Evolutionary conservation across 2,888 invertebrate genomes (phyloP).

Genomic region (Endomychus coccineus): DNA sequence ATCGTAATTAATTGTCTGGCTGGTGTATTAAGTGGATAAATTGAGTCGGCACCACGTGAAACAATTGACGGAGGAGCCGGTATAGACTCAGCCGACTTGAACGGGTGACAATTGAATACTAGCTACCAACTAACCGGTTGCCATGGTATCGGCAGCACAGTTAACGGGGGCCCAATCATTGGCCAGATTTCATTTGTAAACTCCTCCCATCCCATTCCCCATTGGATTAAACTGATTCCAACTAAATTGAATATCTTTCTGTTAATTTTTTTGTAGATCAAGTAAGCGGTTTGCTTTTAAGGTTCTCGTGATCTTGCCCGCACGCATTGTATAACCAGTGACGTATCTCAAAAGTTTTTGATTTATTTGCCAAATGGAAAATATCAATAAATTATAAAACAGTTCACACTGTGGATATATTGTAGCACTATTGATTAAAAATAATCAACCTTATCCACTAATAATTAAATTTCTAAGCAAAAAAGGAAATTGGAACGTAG

Average conservation of each 20-base stretch:
- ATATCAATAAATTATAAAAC: too few species aligned
- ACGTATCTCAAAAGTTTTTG: neutral
- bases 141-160: constrained; percentile 42
- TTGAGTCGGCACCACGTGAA: constrained; percentile 4
- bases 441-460: too few species aligned
- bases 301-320: constrained; percentile 19
- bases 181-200: constrained; percentile 37
- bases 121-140: constrained; percentile 38
- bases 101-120: constrained; percentile 36
- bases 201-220: constrained; percentile 40
- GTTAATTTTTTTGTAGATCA: constrained; percentile 41
- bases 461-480: too few species aligned
- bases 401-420: too few species aligned
- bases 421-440: too few species aligned
- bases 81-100: constrained; percentile 24
- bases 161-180: constrained; percentile 37
- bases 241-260: constrained; percentile 46
- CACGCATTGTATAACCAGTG: neutral
- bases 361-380: too few species aligned
- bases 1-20: constrained; percentile 1
- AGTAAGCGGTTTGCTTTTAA: constrained; percentile 31
- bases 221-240: constrained; percentile 46
- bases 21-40: constrained; percentile 5
- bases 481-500: too few species aligned
- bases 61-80: constrained; percentile 16